Conservation (phyloP, 2,888 invertebrate species). For the Cotesia congregata region DNA sequence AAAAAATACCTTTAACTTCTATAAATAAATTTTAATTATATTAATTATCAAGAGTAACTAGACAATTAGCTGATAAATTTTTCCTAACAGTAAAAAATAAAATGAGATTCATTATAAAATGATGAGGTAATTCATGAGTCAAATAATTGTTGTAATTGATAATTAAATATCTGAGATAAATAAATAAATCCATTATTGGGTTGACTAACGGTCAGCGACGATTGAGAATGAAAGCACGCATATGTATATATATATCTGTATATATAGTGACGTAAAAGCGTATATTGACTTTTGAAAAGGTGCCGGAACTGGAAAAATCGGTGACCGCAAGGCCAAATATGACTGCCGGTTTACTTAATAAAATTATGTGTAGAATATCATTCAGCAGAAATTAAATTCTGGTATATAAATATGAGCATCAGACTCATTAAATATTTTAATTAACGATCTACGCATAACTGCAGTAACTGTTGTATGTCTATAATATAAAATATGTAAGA, state of each 20-base stretch:
- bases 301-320: constrained; percentile 39
- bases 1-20: background rate
- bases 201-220: constrained; percentile 54
- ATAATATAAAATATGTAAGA: background rate
- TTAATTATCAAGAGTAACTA: no score
- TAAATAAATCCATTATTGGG: constrained; percentile 48
- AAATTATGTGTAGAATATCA: background rate
- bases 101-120: no score
- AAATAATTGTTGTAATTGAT: background rate
- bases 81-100: background rate
- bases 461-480: background rate
- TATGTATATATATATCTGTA: constrained; percentile 15
- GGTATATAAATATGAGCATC: background rate
- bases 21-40: background rate
- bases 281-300: constrained; percentile 39
- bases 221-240: constrained; percentile 45
- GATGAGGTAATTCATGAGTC: background rate
- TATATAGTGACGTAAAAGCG: no score
- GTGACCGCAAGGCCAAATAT: constrained; percentile 22
- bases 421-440: background rate
- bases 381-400: background rate
- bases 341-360: constrained; percentile 7
- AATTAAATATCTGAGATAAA: background rate
- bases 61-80: background rate
- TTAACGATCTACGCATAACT: background rate